Evolutionary conservation across 92 coral and sea anemone genomes (phyloP).

Genomic region (Metridium senile): DNA sequence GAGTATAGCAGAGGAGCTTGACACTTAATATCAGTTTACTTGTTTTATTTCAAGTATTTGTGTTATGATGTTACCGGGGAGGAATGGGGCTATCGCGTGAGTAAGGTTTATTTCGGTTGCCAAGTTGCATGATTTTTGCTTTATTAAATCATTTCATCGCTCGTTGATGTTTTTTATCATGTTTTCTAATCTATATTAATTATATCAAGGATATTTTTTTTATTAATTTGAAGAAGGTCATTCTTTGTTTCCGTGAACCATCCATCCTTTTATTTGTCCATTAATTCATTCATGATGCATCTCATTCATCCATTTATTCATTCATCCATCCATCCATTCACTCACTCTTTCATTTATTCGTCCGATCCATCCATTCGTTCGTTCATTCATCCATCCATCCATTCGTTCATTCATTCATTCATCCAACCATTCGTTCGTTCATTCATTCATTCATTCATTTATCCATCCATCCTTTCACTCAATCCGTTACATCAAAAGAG

Average conservation of each 20-base stretch:
- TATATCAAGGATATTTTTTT: no score
- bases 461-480: no score
- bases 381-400: constrained; percentile 4
- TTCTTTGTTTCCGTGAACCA: no score
- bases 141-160: background rate
- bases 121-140: background rate
- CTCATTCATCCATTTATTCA: constrained; percentile 4
- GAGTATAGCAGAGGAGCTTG: background rate
- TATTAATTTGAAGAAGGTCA: no score
- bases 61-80: background rate
- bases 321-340: constrained; percentile 8
- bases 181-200: no score
- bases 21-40: constrained; percentile 1
- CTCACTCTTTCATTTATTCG: background rate
- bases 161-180: background rate
- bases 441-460: no score
- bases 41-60: background rate
- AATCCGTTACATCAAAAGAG: no score
- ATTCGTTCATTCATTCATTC: no score
- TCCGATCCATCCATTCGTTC: background rate
- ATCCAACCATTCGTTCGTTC: no score
- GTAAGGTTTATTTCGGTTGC: background rate
- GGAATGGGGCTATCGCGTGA: background rate
- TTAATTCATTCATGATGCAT: no score
- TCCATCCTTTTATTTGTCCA: no score